These are phyloP conservation scores for Apamea sordens DNA, from an alignment of 2,888 invertebrate species.

Conservation along the genomic window DNA sequence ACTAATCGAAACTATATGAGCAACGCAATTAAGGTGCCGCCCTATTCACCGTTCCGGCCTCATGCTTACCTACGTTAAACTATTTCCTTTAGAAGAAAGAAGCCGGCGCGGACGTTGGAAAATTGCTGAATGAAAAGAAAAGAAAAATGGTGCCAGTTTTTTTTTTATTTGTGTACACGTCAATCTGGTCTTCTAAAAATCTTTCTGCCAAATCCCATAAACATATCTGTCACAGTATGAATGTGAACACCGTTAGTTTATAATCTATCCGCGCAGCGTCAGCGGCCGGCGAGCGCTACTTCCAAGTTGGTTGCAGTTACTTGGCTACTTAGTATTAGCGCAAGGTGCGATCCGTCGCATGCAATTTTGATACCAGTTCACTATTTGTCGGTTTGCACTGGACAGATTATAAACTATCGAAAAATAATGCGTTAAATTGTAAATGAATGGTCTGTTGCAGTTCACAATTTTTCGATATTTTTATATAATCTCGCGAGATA, in stretches of 20 bases:
- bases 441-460: background rate
- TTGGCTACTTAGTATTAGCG: background rate
- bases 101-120: conserved; percentile 5
- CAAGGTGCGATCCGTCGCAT: background rate
- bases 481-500: background rate
- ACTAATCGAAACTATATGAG: conserved; percentile 34
- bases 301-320: background rate
- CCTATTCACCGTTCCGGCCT: conserved; percentile 27
- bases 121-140: conserved; percentile 10
- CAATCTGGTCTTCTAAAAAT: background rate
- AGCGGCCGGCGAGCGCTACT: background rate
- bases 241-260: background rate
- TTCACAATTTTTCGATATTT: background rate
- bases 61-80: conserved; percentile 32
- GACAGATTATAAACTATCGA: no score
- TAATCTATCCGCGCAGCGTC: background rate
- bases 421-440: no score
- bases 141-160: background rate
- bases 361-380: background rate
- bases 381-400: no score
- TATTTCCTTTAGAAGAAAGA: conserved; percentile 21
- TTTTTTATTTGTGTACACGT: background rate
- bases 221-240: no score
- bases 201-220: background rate
- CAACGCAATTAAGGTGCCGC: conserved; percentile 33